phyloP scores from a whole-genome alignment of 2,113 vertebrate genomes.

The Oncorhynchus kisutch region DNA sequence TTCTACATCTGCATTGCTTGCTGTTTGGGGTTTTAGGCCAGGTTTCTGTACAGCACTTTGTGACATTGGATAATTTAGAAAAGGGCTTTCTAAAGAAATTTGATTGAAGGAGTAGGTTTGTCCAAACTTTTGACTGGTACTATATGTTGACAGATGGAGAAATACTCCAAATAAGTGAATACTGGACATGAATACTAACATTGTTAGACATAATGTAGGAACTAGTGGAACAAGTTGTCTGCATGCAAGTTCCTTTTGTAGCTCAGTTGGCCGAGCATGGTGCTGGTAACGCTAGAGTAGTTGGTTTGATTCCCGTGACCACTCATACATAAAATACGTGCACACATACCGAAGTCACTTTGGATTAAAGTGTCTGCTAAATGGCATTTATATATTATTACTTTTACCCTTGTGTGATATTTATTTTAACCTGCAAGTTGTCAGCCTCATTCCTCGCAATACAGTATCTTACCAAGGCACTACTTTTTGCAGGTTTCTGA shows the following conservation, averaged over 20 bases:
- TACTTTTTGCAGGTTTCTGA: conserved; percentile 73
- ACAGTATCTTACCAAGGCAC: neutral
- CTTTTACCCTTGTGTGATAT: neutral
- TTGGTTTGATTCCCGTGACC: too few relatives aligned
- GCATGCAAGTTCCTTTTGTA: neutral
- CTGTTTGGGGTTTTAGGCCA: too few relatives aligned
- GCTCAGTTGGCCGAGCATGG: too few relatives aligned
- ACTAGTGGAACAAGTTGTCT: neutral
- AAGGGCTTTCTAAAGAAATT: too few relatives aligned
- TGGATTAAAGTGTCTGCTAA: neutral
- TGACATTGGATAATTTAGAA: too few relatives aligned
- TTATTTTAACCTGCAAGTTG: neutral
- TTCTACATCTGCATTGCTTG: too few relatives aligned
- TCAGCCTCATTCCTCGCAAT: neutral
- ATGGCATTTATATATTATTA: neutral
- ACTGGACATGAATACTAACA: neutral
- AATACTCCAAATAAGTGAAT: neutral
- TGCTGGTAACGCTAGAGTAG: too few relatives aligned
- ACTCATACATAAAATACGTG: too few relatives aligned
- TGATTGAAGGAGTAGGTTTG: too few relatives aligned
- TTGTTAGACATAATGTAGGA: neutral
- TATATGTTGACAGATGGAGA: neutral
- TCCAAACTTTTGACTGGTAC: too few relatives aligned
- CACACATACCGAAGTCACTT: too few relatives aligned
- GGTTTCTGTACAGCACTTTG: too few relatives aligned